Evolutionary conservation across 2,113 vertebrate genomes (phyloP), one percentile per base, ranked within the genome.

Genomic region (Crypturellus undulatus): DNA sequence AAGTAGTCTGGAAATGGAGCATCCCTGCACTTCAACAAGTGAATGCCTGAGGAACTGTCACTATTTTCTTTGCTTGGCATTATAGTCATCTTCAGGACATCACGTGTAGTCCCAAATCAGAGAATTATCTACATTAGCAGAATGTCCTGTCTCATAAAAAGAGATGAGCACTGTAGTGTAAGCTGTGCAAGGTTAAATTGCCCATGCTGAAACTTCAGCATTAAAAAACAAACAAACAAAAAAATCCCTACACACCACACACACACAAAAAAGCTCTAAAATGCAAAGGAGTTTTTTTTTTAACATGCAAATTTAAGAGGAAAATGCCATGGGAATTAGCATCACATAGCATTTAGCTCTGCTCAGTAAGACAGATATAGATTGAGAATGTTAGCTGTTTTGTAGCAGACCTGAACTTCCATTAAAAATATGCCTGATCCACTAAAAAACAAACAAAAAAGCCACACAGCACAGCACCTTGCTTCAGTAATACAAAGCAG

Each of bases 1-100:
- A 70, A 79, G 22, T 67, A 75, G n/a, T 4, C 52, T 0, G 2
- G 47, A 85, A 76, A 16, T 4, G 10, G 2, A 10, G 25, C 32
- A 12, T 30, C 70, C n/a, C 21, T 79, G n/a, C n/a, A 56, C n/a
- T 40, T 47, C 19, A 65, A 13, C 9, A 54, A 26, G 51, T 3
- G 11, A 64, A 0, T 34, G 73, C 3, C 34, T 30, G 20, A 87
- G 56, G 4, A 84, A 70, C 1, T 1, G 2, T 10, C 73, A 42
- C 25, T 45, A 7, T 16, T 80, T 79, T 43, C 34, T 90, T n/a
- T 59, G n/a, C 38, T 40, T 75, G 52, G 21, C 40, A 17, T 54
- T 45, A 16, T 81, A 47, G 38, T 59, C 30, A 75, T 24, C 78
- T 73, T 78, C 42, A 87, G 30, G 51, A 67, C 5, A 75, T 0